Evolutionary conservation across 2,113 vertebrate species (phyloP), one percentile per base, ranked within the genome.

Genomic region (Paramisgurnus dabryanus): DNA sequence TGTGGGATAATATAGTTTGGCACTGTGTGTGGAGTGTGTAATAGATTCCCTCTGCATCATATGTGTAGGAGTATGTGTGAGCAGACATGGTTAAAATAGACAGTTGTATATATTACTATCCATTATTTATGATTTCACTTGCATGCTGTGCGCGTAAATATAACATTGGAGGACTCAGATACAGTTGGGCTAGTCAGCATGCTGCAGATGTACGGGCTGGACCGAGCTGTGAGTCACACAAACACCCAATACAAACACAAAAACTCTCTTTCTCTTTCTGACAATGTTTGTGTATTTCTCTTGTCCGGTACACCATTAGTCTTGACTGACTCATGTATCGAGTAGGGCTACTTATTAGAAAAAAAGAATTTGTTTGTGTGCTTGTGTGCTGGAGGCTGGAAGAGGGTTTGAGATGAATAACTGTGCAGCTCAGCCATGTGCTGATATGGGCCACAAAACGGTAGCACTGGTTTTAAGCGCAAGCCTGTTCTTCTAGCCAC

Each of bases 81-180:
- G 15, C 27, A 63, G 60, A 39, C 43, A 64, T 3, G 9, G 22
- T 65, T 64, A 65, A 64, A 75, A 63, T 45, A 49, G 4, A 75
- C 58, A 76, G 22, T 47, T 64, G 43, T 50, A 75, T 63, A 63
- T 75, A 64, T 63, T 34, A 17, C 6, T 64, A 43, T 64, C 22
- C 73, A 75, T 64, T 76, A 76, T 76, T 76, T 64, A 76, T 74
- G 57, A 61, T 74, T 17, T 74, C 73, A 39, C 43, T 76, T 64
- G 57, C 57, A 5, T 61, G 71, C n/a, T 61, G 72, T 63, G 45
- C 41, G 18, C 64, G 72, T 75, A 75, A 75, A 64, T 63, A 64
- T 39, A 64, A 75, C 58, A 64, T 5, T 27, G 43, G 47, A 34
- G 2, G 3, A 27, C 58, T 64, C 72, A 27, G 7, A 74, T 63